A percentile compares a stretch with the other conserved stretches of the same genome.
Evolutionary conservation across 2,888 invertebrate species (phyloP).

Genomic region (Pomacea canaliculata): DNA sequence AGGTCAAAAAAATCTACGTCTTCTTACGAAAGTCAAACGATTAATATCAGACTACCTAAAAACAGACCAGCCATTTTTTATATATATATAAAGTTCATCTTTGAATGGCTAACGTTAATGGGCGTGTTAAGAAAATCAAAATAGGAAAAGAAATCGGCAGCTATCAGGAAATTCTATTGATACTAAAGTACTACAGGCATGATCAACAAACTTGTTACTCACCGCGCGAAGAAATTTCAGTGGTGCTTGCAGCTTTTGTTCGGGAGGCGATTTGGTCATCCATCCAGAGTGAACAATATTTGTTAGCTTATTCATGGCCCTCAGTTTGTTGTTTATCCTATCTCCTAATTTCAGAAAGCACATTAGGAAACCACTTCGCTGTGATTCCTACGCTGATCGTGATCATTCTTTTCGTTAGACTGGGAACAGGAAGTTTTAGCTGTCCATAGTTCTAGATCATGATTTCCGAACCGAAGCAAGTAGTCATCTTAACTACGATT

Average conservation of each 20-base stretch:
- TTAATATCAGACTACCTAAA: too few relatives aligned
- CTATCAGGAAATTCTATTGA: too few relatives aligned
- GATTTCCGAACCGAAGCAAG: neutral
- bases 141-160: too few relatives aligned
- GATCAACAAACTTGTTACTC: slow-evolving; percentile 70
- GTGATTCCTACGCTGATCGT: slow-evolving; percentile 5
- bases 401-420: slow-evolving; percentile 13
- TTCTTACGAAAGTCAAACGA: too few relatives aligned
- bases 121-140: too few relatives aligned
- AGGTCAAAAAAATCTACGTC: too few relatives aligned
- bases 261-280: slow-evolving; percentile 95
- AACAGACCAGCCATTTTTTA: too few relatives aligned
- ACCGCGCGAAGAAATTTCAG: slow-evolving; percentile 84
- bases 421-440: slow-evolving; percentile 25
- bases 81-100: too few relatives aligned
- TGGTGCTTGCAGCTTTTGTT: slow-evolving; percentile 76
- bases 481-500: too few relatives aligned
- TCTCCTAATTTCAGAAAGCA: slow-evolving; percentile 25
- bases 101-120: too few relatives aligned
- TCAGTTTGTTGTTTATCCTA: slow-evolving; percentile 18
- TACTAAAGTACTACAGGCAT: too few relatives aligned
- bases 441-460: slow-evolving; percentile 10
- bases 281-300: slow-evolving; percentile 77
- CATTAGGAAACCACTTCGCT: slow-evolving; percentile 15
- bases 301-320: slow-evolving; percentile 49